Percentiles rank a stretch among this genome's conserved stretches.
Conservation (phyloP, 1,140 invertebrate species). For the Nomia melanderi region DNA sequence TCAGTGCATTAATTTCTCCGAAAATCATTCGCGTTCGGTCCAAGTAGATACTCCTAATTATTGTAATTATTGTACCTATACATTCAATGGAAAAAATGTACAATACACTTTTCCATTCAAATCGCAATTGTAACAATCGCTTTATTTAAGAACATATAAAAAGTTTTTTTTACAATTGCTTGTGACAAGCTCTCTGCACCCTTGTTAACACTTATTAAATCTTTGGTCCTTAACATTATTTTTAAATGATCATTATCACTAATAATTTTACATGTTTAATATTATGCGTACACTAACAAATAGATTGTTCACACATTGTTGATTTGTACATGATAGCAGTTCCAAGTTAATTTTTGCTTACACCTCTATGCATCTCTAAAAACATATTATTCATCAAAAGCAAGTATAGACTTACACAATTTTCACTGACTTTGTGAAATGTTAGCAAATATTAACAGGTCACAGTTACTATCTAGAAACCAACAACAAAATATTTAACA, state of each 20-base stretch:
- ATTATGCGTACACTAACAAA: constrained; percentile 59
- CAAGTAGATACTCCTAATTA: constrained; percentile 18
- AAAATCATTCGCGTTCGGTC: constrained; percentile 18
- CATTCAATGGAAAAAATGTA: constrained; percentile 20
- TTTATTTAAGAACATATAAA: constrained; percentile 59
- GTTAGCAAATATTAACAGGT: constrained; percentile 4
- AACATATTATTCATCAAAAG: neutral
- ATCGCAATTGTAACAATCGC: constrained; percentile 41
- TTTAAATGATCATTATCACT: constrained; percentile 58
- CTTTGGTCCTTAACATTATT: constrained; percentile 80
- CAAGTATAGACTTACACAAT: neutral
- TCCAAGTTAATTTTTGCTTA: neutral
- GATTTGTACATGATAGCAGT: constrained; percentile 27
- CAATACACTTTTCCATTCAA: constrained; percentile 36
- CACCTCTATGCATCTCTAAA: neutral
- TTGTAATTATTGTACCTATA: constrained; percentile 44
- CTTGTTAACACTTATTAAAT: constrained; percentile 74
- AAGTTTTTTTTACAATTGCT: constrained; percentile 60
- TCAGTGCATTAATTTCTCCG: constrained; percentile 14
- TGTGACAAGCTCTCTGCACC: constrained; percentile 66
- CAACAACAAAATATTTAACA: constrained; percentile 1
- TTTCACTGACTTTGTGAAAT: neutral
- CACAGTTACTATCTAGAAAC: neutral
- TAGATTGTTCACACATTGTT: constrained; percentile 46
- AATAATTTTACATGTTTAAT: constrained; percentile 60